Conservation (phyloP, 2,888 invertebrate species). For the Temnothorax unifasciatus region DNA sequence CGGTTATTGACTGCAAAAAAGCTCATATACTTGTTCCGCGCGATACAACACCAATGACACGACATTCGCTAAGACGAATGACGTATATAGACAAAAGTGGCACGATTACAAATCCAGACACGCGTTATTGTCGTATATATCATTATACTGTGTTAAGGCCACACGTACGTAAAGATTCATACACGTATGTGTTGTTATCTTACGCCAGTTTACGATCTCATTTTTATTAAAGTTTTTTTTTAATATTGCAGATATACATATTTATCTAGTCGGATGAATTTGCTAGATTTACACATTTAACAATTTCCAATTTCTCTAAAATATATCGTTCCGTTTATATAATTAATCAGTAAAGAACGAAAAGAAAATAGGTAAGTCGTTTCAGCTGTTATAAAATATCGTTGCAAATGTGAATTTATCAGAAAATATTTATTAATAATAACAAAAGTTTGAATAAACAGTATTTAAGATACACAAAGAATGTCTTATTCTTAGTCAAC, state of each 20-base stretch:
- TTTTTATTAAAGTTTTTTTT: neutral
- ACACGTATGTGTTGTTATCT: neutral
- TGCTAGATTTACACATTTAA: neutral
- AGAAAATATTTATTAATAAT: neutral
- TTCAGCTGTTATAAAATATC: too few relatives aligned
- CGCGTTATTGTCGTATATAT: slow-evolving; percentile 31
- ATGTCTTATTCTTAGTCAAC: slow-evolving; percentile 10
- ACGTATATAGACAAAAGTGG: slow-evolving; percentile 47
- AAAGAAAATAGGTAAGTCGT: too few relatives aligned
- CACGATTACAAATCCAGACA: slow-evolving; percentile 65
- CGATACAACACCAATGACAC: slow-evolving; percentile 51
- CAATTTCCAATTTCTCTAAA: neutral
- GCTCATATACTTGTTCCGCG: slow-evolving; percentile 34
- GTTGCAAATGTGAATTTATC: neutral
- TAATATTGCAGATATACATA: neutral
- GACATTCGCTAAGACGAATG: slow-evolving; percentile 54
- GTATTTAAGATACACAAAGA: neutral
- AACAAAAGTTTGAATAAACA: neutral
- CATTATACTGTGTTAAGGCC: slow-evolving; percentile 31
- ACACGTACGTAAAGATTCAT: neutral
- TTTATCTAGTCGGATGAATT: neutral
- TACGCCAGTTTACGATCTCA: neutral
- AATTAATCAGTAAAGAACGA: too few relatives aligned
- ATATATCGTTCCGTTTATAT: neutral
- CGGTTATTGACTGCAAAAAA: slow-evolving; percentile 80